Conservation (phyloP, 2,797 vertebrate genomes). For the Lerista edwardsae region DNA sequence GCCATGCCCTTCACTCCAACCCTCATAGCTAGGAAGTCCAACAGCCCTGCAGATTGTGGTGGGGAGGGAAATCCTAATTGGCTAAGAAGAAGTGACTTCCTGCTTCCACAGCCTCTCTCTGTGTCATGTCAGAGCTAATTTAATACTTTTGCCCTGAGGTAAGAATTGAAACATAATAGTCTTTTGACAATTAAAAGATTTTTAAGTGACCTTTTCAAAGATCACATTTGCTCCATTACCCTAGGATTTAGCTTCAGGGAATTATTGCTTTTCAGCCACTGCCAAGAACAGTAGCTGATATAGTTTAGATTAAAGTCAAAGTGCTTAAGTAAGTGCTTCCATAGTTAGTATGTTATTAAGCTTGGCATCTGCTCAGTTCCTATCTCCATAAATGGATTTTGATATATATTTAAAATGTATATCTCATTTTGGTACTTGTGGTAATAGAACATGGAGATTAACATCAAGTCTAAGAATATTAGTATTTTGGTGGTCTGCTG, state of each 20-base stretch:
- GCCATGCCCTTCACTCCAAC: background rate
- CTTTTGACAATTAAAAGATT: constrained; percentile 23
- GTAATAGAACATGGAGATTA: background rate
- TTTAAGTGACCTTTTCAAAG: constrained; percentile 6
- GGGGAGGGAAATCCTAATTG: background rate
- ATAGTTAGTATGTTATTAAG: constrained; percentile 12
- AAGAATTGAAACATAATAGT: constrained; percentile 6
- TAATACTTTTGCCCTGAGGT: constrained; percentile 24
- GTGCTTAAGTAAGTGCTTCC: constrained; percentile 22
- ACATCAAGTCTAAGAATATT: background rate
- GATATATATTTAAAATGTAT: constrained; percentile 7
- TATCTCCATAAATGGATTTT: background rate
- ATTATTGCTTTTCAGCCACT: background rate
- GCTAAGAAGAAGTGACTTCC: background rate
- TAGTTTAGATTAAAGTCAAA: constrained; percentile 35
- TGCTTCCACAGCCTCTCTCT: background rate
- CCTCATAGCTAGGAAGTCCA: background rate
- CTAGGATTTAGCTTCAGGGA: constrained; percentile 31
- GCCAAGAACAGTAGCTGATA: background rate
- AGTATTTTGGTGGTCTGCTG: constrained; percentile 4
- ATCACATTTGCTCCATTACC: fast-evolving
- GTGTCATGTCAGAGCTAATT: constrained; percentile 1
- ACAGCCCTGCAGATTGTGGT: background rate
- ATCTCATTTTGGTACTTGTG: background rate
- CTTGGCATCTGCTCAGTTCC: background rate